Evolutionary conservation across 2,113 vertebrate genomes (phyloP).

Genomic region (Dolichallabes microphthalmus): DNA sequence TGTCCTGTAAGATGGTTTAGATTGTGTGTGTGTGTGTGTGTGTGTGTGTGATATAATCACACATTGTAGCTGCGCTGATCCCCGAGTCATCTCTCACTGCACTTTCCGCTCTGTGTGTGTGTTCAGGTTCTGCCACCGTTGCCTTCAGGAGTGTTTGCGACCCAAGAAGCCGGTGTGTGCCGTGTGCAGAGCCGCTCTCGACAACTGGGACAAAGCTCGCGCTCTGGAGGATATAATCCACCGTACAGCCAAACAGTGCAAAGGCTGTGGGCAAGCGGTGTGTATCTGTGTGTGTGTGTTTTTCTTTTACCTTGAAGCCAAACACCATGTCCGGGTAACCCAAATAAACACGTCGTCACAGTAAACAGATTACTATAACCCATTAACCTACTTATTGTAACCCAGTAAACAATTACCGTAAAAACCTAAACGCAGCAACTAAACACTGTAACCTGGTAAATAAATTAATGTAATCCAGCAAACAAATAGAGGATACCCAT

Average conservation of each 20-base stretch:
- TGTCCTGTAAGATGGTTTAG: neutral
- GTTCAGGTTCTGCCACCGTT: slow-evolving; percentile 86
- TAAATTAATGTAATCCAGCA: neutral
- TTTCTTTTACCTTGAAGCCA: neutral
- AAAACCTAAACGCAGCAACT: neutral
- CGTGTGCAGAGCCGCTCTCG: slow-evolving; percentile 84
- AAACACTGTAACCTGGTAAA: neutral
- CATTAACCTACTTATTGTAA: too few relatives aligned
- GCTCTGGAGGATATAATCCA: slow-evolving; percentile 86
- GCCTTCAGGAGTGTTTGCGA: slow-evolving; percentile 92
- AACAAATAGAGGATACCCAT: too few relatives aligned
- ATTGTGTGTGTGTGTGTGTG: neutral
- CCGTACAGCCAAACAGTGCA: slow-evolving; percentile 81
- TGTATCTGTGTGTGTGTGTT: slow-evolving; percentile 12
- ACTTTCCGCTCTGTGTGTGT: neutral
- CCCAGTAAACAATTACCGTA: too few relatives aligned
- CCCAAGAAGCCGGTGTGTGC: slow-evolving; percentile 92
- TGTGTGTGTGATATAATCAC: neutral
- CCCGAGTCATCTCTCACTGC: neutral
- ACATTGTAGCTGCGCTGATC: neutral
- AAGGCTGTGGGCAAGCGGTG: slow-evolving; percentile 88
- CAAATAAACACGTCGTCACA: too few relatives aligned
- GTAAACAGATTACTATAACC: neutral
- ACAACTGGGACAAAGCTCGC: slow-evolving; percentile 73
- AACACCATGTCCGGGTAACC: too few relatives aligned